Evolutionary conservation across 2,113 vertebrate genomes (phyloP), one percentile per base, ranked within the genome.

Genomic region (Chionodraco myersi): DNA sequence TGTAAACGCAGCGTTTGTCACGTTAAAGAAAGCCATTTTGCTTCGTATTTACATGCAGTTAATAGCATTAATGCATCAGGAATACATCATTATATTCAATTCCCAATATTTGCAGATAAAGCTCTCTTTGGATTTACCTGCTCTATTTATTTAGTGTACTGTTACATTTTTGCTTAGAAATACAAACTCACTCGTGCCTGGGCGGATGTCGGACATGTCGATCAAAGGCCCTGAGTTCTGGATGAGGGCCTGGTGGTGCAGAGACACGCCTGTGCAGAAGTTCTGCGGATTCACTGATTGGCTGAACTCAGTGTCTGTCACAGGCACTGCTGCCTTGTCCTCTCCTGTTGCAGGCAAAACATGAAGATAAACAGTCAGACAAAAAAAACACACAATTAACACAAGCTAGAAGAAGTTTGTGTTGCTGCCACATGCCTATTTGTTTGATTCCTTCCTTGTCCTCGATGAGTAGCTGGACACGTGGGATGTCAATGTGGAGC

Each of bases 361-460:
- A 61, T 11, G 21, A 68, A 9, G 7, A 62, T 18, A 83, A 23
- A 44, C 2, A 10, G 15, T 44, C 53, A 77, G 45, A 70, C 4
- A 53, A 34, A 60, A 30, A 11, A 13, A 1, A 2, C n/a, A 9
- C 5, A 54, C 15, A 12, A 11, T 6, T 34, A 1, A 54, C 3
- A 58, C 10, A 44, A 45, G 23, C 15, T 15, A 8, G 8, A 26
- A 23, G 51, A 70, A 26, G 26, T 3, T 11, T n/a, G 7, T 59
- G 44, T 18, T 61, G 36, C 71, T 3, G 58, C 13, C n/a, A 94
- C 97, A 49, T 79, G 96, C 98, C 98, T 79, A 99, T 95, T 87
- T 99, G 98, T 58, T 99, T 99, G 94, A 99, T 99, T 85, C 98
- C 98, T 61, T 99, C 98, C 89, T 99, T 99, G 94, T 99, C 97